Evolutionary conservation across 2,797 vertebrate species (phyloP).

Genomic region (Phrynocephalus forsythii): DNA sequence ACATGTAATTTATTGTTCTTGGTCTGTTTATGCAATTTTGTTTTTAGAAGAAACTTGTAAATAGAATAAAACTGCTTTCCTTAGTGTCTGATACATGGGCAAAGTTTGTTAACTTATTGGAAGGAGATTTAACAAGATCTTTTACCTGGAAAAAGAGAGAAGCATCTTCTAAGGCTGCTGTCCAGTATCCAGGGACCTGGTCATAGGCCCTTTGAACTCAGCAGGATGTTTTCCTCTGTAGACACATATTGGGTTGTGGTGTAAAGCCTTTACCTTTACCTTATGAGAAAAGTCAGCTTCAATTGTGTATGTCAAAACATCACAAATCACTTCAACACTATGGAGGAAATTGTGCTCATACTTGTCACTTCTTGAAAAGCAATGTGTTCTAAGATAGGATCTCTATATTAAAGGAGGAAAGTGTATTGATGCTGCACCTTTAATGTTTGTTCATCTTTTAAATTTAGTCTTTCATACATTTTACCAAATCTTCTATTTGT

Average conservation of each 20-base stretch:
- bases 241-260: background rate
- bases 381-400: background rate
- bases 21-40: background rate
- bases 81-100: background rate
- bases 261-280: background rate
- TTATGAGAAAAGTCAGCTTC: background rate
- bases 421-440: background rate
- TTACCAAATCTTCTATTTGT: background rate
- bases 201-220: background rate
- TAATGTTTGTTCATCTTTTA: background rate
- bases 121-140: background rate
- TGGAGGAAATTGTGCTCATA: background rate
- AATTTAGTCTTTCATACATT: background rate
- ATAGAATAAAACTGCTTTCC: background rate
- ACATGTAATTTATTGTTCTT: background rate
- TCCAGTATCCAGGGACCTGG: background rate
- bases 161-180: background rate
- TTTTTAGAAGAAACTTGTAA: background rate
- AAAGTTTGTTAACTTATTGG: background rate
- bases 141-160: background rate
- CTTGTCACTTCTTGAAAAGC: background rate
- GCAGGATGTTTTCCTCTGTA: background rate
- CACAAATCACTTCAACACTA: too few species aligned
- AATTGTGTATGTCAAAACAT: too few species aligned
- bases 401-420: background rate